Base-by-base conservation (phyloP, 2,888 invertebrate species). In the Acrobasis consociella region DNA sequence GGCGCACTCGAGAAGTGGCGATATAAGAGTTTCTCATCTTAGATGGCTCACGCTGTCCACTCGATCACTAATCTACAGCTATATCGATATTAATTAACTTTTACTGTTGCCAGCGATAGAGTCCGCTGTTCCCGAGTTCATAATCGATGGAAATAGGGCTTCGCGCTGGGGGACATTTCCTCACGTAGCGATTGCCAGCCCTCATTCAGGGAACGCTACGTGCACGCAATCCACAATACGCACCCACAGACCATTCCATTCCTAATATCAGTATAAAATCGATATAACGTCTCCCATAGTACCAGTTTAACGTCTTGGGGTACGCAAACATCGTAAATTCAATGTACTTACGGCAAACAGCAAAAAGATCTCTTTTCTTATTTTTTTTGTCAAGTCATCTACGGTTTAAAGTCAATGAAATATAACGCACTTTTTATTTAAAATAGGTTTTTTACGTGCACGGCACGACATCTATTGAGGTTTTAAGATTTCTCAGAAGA, bases 161-260 rank as follows among this genome's bases (percentile, higher is more conserved):
- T 67, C 69, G 69, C 68, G 68, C 60, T 67, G 66, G 76, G 81
- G 78, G 78, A 82, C 83, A 83, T 83, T 79, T 76, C 75, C 74
- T 83, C 86, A 86, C 86, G 86, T 85, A 81, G 74, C 69, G 68
- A 77, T 75, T 72, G 79, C 74, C 73, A 81, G 80, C 79, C 81
- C 83, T 79, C 78, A 74, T 80, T 79, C 80, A 80, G 76, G 78
- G 81, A 81, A 77, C 74, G 69, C 63, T 75, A 86, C 87, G 86
- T 87, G 87, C 78, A 76, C 78, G 80, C 78, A 84, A 83, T 87
- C 74, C 72, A 75, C 74, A 85, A 85, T 76, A 74, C 73, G 67
- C 70, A 71, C 70, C 74, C 68, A 69, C 65, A 70, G 68, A 67
- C 73, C 68, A 72, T 65, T 73, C 67, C 67, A 56, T 69, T 69